Evolutionary conservation across 2,113 vertebrate genomes (phyloP).

Genomic region (Meleagris gallopavo): DNA sequence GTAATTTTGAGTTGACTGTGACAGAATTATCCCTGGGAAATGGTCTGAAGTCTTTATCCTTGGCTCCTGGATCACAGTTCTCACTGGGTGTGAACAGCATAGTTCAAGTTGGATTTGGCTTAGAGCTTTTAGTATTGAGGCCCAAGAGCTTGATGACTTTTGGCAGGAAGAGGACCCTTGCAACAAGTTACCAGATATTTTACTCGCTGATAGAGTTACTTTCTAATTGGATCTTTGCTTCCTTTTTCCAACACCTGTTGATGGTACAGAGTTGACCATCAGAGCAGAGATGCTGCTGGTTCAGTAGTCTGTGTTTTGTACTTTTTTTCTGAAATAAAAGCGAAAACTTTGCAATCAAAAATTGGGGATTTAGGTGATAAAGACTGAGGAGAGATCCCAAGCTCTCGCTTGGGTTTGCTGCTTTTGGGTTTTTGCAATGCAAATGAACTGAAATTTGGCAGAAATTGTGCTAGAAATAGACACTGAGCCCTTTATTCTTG

Average conservation of each 20-base stretch:
- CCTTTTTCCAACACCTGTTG: not conserved
- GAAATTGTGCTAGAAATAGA: not conserved
- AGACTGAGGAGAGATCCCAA: not conserved
- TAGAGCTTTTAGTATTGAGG: not conserved
- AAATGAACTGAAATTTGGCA: not conserved
- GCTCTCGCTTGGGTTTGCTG: not conserved
- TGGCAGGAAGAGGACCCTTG: not conserved
- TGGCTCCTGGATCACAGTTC: not conserved
- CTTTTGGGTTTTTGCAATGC: not conserved
- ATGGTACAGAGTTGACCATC: not conserved
- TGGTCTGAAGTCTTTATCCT: not conserved
- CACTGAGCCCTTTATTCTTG: not conserved
- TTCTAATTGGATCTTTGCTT: not conserved
- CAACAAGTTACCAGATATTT: not conserved
- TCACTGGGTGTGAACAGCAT: not conserved
- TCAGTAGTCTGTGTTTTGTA: not conserved
- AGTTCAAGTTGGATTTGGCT: not conserved
- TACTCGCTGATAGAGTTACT: not conserved
- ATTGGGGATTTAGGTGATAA: not conserved
- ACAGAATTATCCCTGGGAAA: not conserved
- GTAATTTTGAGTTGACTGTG: conserved; percentile 71
- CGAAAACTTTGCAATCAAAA: not conserved
- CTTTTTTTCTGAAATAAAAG: not conserved
- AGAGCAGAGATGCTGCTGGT: not conserved
- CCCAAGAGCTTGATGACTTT: not conserved